Conservation (phyloP, 2,797 vertebrate species). For the Karalla daura region DNA sequence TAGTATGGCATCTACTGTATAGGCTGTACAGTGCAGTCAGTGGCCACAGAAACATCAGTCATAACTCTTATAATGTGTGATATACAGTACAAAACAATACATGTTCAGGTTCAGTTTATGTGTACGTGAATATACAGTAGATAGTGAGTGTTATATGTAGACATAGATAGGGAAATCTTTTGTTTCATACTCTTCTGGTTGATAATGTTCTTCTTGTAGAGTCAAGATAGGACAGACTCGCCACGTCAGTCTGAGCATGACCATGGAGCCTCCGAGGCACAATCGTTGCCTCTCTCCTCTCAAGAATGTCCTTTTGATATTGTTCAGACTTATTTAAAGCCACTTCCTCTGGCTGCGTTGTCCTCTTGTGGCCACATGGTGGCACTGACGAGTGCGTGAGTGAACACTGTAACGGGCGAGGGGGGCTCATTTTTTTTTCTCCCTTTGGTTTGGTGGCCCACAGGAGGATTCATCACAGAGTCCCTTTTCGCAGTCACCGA, state of each 20-base stretch:
- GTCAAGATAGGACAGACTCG: slow-evolving; percentile 36
- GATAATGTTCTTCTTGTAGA: slow-evolving; percentile 46
- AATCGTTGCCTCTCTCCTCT: slow-evolving; percentile 29
- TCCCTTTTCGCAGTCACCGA: slow-evolving; percentile 62
- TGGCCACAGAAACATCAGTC: slow-evolving; percentile 58
- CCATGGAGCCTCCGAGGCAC: slow-evolving; percentile 25
- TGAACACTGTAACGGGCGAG: slow-evolving; percentile 16
- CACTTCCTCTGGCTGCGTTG: slow-evolving; percentile 50
- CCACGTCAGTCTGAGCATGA: slow-evolving; percentile 9
- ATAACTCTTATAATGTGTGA: slow-evolving; percentile 68
- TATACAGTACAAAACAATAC: slow-evolving; percentile 79
- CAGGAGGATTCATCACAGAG: slow-evolving; percentile 39
- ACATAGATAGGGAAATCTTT: slow-evolving; percentile 57
- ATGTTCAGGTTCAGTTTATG: slow-evolving; percentile 60
- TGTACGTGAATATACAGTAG: slow-evolving; percentile 71
- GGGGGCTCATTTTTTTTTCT: slow-evolving; percentile 14
- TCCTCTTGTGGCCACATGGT: slow-evolving; percentile 71
- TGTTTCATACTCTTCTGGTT: slow-evolving; percentile 43
- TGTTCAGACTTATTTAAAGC: slow-evolving; percentile 51
- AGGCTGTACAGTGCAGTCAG: slow-evolving; percentile 75
- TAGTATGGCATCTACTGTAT: slow-evolving; percentile 60
- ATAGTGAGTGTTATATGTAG: slow-evolving; percentile 58
- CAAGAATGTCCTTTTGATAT: slow-evolving; percentile 35
- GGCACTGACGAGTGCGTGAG: slow-evolving; percentile 63
- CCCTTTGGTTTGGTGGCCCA: slow-evolving; percentile 24